Evolutionary conservation across 2,797 vertebrate species (phyloP).

Genomic region (Myotis daubentonii): DNA sequence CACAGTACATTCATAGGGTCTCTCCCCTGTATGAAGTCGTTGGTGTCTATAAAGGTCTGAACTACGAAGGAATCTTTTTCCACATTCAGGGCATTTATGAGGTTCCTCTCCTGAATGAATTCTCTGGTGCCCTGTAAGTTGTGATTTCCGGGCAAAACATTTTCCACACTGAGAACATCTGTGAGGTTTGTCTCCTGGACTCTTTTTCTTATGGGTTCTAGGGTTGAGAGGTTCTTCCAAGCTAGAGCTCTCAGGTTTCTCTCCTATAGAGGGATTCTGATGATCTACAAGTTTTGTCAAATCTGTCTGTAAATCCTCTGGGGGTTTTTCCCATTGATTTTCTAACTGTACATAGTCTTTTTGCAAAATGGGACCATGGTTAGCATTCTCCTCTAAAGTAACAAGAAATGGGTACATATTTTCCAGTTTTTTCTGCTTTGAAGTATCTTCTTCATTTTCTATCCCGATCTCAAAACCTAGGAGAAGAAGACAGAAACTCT

Average conservation of each 20-base stretch:
- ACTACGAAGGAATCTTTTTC: conserved; percentile 89
- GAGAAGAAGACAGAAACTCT: conserved; percentile 65
- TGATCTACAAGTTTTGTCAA: conserved; percentile 68
- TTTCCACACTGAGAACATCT: conserved; percentile 91
- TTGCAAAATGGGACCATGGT: conserved; percentile 70
- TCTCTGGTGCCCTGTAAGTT: conserved; percentile 92
- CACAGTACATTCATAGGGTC: conserved; percentile 76
- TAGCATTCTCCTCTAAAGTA: conserved; percentile 73
- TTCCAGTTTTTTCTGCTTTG: conserved; percentile 72
- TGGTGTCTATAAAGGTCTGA: conserved; percentile 77
- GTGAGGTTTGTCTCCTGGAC: conserved; percentile 78
- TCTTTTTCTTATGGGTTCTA: conserved; percentile 69
- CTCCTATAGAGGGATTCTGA: conserved; percentile 56
- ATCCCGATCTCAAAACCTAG: conserved; percentile 77
- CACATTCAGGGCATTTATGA: conserved; percentile 90
- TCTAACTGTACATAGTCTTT: conserved; percentile 78
- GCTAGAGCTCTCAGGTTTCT: conserved; percentile 58
- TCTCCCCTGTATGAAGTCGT: conserved; percentile 75
- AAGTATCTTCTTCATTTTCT: conserved; percentile 74
- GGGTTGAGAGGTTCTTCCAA: conserved; percentile 69
- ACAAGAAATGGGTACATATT: conserved; percentile 75
- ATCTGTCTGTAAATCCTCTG: conserved; percentile 74
- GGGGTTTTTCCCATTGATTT: conserved; percentile 70
- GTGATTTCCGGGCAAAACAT: conserved; percentile 92
- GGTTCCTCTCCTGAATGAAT: conserved; percentile 93